A percentile compares a stretch with the other conserved stretches of the same genome.
Conservation (phyloP, 2,113 vertebrate species). For the Balaeniceps rex region DNA sequence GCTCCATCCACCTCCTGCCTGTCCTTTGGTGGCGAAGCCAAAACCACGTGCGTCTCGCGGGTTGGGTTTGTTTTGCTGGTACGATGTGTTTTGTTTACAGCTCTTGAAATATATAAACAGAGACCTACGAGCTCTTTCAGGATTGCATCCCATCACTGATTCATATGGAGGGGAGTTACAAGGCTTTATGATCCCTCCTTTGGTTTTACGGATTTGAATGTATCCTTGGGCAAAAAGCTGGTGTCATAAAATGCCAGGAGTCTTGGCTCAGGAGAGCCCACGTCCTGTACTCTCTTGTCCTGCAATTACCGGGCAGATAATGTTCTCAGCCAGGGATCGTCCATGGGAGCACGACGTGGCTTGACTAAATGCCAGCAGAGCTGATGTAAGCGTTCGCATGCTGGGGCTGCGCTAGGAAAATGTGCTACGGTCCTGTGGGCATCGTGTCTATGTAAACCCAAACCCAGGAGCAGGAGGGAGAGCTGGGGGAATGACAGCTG, state of each 20-base stretch:
- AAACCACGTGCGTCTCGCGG: rapidly evolving
- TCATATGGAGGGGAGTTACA: not conserved
- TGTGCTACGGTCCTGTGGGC: not conserved
- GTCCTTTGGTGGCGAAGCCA: not conserved
- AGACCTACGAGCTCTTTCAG: not conserved
- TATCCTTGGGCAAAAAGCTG: not conserved
- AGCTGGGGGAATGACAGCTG: not conserved
- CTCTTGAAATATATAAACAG: not conserved
- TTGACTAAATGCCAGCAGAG: not conserved
- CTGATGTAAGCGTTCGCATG: not conserved
- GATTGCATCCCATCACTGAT: not conserved
- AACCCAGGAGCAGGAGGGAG: not conserved
- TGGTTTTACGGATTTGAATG: not conserved
- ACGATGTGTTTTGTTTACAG: not conserved
- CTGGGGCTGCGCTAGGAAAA: not conserved
- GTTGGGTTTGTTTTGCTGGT: not conserved
- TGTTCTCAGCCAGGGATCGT: not conserved
- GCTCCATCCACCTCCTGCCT: not conserved
- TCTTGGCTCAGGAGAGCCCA: not conserved
- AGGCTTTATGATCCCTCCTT: not conserved
- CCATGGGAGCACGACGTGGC: not conserved
- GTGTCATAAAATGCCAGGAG: not conserved
- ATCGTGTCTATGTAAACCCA: not conserved
- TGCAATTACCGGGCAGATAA: not conserved
- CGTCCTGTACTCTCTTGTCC: not conserved